Evolutionary conservation across 2,888 invertebrate genomes (phyloP).

Genomic region (Himalopsyche kuldschensis): DNA sequence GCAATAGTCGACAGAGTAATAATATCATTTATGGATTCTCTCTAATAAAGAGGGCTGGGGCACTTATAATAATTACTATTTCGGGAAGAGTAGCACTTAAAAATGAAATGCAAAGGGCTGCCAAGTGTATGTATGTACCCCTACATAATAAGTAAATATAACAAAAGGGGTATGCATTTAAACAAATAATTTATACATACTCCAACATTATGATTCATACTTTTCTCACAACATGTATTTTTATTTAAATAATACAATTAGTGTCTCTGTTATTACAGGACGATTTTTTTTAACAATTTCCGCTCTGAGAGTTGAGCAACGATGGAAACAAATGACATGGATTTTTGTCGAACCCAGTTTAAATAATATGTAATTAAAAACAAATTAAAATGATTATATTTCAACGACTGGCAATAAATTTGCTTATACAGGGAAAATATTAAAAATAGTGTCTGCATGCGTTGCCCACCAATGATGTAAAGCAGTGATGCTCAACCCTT

Average conservation of each 20-base stretch:
- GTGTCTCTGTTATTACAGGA: no score
- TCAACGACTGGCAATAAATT: no score
- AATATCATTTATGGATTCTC: background rate
- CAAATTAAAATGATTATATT: no score
- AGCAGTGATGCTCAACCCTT: no score
- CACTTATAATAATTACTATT: background rate
- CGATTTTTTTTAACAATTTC: no score
- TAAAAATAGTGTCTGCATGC: no score
- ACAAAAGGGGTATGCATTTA: background rate
- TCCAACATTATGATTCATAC: background rate
- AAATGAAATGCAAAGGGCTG: background rate
- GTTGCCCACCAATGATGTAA: no score
- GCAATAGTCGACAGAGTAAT: background rate
- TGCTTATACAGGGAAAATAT: no score
- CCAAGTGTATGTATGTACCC: background rate
- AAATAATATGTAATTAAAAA: no score
- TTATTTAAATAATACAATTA: background rate
- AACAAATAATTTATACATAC: background rate
- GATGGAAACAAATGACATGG: no score
- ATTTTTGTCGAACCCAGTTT: slow-evolving; percentile 33
- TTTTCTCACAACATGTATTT: background rate
- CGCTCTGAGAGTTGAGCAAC: no score
- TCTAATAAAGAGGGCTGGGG: background rate
- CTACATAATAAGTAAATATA: background rate
- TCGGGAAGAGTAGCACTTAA: background rate